Base-by-base conservation (phyloP, 2,113 vertebrate species). In the Zosterops hypoxanthus region DNA sequence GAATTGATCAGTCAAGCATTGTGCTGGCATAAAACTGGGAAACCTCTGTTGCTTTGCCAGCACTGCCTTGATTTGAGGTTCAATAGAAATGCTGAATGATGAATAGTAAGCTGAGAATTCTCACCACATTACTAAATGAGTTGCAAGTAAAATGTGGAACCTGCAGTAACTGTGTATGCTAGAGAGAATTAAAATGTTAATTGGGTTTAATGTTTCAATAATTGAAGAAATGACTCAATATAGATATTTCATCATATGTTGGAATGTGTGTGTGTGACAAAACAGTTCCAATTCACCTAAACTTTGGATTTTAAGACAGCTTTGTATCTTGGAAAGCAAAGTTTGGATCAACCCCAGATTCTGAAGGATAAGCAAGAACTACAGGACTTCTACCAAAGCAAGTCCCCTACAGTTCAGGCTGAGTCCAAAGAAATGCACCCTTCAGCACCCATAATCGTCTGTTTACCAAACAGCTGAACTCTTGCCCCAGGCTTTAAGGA, bases 1-100 rank as follows among this genome's bases (percentile, higher is more conserved):
- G 76, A 92, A 93, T 95, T 84, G 92, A 92, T 94, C 83, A 86
- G 55, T 91, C 94, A 95, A 83, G 59, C 94, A 91, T 84, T 92
- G 60, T 70, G 69, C 46, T 75, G 82, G 63, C 86, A 85, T 90
- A 47, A 95, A 88, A 84, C 63, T 65, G 47, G 53, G n/a, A 92
- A 21, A 41, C 36, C 61, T 95, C 24, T 80, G 23, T 86, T 95
- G 69, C 69, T 96, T 75, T 94, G 68, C 82, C 82, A 94, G 36
- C 36, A 75, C 23, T 88, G 63, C 82, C 92, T 79, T 79, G 55
- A 76, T 90, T 66, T 79, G 82, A 94, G 64, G 53, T 63, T 97
- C 90, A 95, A 12, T 71, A 70, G 69, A 94, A 95, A 86, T 68
- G 33, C 47, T 69, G 81, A 90, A 81, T 86, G 64, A 95, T 84